Base-by-base conservation (phyloP, 2,797 vertebrate species). In the Poeciliopsis turneri region DNA sequence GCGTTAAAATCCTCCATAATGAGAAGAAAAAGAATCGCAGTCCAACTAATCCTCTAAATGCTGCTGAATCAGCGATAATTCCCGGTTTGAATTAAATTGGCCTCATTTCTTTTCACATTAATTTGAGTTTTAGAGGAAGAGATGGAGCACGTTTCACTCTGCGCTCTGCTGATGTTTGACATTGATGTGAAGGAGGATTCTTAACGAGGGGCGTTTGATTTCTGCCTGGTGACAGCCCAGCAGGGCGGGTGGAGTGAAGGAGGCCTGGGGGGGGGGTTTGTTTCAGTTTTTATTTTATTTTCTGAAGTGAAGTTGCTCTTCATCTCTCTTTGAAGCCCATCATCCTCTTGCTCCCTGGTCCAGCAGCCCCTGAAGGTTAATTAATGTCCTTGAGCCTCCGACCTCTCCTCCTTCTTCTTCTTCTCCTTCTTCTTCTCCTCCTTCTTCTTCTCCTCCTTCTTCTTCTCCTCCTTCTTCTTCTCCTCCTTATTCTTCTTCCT, bases 121-220 rank as follows among this genome's bases (percentile, higher is more conserved):
- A 75, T 69, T 39, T 39, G 12, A 75, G 33, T 43, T 1, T 64
- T 25, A 9, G 66, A 15, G 20, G 41, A 43, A 41, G 20, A 68
- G 20, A n/a, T 11, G 39, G 66, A 28, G 41, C 73, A 61, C 25
- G 55, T 61, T 61, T 75, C 18, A 75, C 49, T 45, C 41, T 15
- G 28, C 7, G 47, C 74, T 53, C 33, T 71, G 43, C 33, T 74
- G 70, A 72, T n/a, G n/a, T 33, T 66, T 80, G 69, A 84, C 81
- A 74, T 89, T 88, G 86, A 86, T 81, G 81, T 72, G 84, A 88
- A 87, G 83, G 78, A 80, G 79, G 85, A 82, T 88, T 88, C 23
- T 87, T 92, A 93, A 89, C 88, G 86, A 85, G 83, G 82, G 83
- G 84, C 71, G 78, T 80, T 88, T 88, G 80, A 83, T 72, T 84